Percentiles rank a stretch among this genome's conserved stretches.
Conservation (phyloP, 2,888 invertebrate species). For the Tromatobia lineatoria region DNA sequence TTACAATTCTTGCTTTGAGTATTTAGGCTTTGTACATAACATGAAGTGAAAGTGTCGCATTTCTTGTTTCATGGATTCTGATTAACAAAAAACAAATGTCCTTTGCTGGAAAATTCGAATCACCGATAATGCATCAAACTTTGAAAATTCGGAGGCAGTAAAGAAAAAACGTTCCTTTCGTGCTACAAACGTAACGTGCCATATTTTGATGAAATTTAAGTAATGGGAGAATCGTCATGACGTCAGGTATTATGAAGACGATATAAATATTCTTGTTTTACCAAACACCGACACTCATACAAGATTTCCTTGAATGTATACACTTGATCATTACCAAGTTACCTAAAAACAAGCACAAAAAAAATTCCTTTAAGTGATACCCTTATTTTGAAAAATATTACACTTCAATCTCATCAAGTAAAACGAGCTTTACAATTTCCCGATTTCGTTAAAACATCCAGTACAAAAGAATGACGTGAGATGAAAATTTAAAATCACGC, state of each 20-base stretch:
- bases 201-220: neutral
- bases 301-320: neutral
- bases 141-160: neutral
- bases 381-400: too few relatives aligned
- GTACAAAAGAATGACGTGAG: too few relatives aligned
- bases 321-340: neutral
- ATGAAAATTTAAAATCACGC: too few relatives aligned
- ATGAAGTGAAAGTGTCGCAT: conserved; percentile 5
- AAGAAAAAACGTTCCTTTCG: neutral
- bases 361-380: too few relatives aligned
- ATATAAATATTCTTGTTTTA: neutral
- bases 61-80: neutral
- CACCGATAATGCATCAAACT: neutral
- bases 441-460: too few relatives aligned
- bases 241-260: neutral
- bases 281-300: neutral
- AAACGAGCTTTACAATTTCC: too few relatives aligned
- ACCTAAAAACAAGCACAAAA: too few relatives aligned
- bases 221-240: neutral
- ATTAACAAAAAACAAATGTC: neutral
- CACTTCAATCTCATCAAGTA: too few relatives aligned
- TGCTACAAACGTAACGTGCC: neutral
- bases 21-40: conserved; percentile 4
- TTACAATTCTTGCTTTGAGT: neutral
- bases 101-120: neutral